Percentiles rank a stretch among this genome's conserved stretches.
phyloP scores from a whole-genome alignment of 2,888 invertebrate species.

The Tanypteryx hageni region DNA sequence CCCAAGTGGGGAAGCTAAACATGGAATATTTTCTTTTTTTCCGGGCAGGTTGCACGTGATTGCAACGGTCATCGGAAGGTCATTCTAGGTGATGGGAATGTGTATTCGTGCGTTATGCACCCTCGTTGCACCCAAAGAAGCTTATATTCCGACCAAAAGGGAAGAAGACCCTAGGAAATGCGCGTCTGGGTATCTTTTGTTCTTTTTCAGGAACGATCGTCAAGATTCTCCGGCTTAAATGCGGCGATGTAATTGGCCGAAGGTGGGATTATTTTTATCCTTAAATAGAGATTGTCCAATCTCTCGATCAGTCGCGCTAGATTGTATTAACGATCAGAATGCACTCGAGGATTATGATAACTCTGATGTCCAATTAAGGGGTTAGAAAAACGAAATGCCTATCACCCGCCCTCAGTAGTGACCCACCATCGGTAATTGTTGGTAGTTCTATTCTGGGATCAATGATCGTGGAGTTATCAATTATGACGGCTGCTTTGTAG shows the following conservation, averaged over 20 bases:
- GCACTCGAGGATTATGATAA: no score
- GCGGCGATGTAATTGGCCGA: not conserved
- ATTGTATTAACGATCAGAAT: no score
- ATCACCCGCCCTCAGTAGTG: no score
- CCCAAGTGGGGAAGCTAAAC: not conserved
- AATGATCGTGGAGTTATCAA: no score
- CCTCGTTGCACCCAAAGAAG: no score
- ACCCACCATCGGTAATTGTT: no score
- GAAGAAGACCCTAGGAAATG: no score
- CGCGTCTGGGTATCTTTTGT: not conserved
- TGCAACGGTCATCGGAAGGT: conserved; percentile 42
- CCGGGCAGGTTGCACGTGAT: not conserved
- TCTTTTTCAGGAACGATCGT: not conserved
- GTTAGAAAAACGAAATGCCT: no score
- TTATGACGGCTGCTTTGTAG: no score
- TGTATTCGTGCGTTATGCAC: not conserved
- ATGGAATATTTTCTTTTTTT: not conserved
- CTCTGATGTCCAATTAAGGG: no score
- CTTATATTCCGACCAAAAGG: no score
- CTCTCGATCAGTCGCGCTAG: not conserved
- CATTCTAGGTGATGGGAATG: not conserved
- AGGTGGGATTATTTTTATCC: not conserved
- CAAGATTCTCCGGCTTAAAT: not conserved
- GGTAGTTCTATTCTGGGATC: no score
- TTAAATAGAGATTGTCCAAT: not conserved